Percentiles rank a stretch among this genome's conserved stretches.
Evolutionary conservation across 1,140 invertebrate species (phyloP).

Genomic region (Sinella curviseta): DNA sequence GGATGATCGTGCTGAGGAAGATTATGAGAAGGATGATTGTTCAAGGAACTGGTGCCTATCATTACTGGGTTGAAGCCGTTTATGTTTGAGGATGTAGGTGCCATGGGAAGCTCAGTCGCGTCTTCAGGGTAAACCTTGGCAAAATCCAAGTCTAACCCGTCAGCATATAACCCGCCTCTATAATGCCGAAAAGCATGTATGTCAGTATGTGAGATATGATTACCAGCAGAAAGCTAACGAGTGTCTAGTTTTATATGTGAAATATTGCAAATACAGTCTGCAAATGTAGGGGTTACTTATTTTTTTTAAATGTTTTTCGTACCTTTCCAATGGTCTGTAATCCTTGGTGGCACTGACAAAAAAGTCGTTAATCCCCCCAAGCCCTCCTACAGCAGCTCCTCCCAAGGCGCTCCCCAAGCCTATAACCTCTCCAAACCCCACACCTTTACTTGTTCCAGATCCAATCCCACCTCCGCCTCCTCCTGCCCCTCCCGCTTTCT

Average conservation of each 20-base stretch:
- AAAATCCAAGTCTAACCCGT: conserved; percentile 36
- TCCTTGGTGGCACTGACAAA: neutral
- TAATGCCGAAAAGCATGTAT: neutral
- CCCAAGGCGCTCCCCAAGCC: neutral
- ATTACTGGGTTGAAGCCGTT: conserved; percentile 2
- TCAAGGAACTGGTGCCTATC: neutral
- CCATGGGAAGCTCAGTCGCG: neutral
- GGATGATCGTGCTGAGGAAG: conserved; percentile 6
- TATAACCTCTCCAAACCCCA: neutral
- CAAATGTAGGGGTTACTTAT: too few relatives aligned
- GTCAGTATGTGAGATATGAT: neutral
- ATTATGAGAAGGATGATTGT: neutral
- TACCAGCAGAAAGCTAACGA: neutral
- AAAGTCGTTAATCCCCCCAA: neutral
- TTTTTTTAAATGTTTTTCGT: too few relatives aligned
- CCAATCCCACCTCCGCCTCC: neutral
- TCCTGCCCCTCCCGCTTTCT: neutral
- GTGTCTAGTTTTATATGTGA: too few relatives aligned
- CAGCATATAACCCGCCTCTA: conserved; percentile 32
- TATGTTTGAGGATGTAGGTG: neutral
- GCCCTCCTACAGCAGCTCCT: neutral
- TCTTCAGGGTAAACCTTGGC: conserved; percentile 32
- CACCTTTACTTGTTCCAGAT: neutral
- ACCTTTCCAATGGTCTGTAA: conserved; percentile 9
- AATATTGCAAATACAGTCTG: too few relatives aligned